phyloP scores from a whole-genome alignment of 2,888 invertebrate species.

The Tenthredo amoena region DNA sequence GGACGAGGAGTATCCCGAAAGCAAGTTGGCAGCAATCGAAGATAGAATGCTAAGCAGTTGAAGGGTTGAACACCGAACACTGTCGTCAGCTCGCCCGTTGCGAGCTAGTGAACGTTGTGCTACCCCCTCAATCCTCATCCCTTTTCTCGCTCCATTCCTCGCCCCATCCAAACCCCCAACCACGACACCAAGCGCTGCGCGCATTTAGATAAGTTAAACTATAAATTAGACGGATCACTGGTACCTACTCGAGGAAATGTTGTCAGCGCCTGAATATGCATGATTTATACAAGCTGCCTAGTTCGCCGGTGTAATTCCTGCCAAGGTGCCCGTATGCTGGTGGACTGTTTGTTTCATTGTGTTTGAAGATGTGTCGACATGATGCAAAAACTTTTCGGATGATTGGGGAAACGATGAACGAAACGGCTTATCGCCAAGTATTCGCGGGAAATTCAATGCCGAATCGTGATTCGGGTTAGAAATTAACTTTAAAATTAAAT shows the following conservation, averaged over 20 bases:
- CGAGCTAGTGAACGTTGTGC: slow-evolving; percentile 58
- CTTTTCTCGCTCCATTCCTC: slow-evolving; percentile 58
- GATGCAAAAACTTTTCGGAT: background rate
- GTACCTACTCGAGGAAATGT: slow-evolving; percentile 75
- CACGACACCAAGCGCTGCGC: slow-evolving; percentile 70
- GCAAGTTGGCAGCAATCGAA: slow-evolving; percentile 73
- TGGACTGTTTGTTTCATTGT: slow-evolving; percentile 5
- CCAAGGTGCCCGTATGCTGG: slow-evolving; percentile 54
- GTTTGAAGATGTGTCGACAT: background rate
- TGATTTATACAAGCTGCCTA: slow-evolving; percentile 74
- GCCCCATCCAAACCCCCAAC: slow-evolving; percentile 44
- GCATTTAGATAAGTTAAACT: slow-evolving; percentile 77
- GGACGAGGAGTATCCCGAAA: slow-evolving; percentile 35
- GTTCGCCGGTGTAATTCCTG: slow-evolving; percentile 71
- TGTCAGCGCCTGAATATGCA: slow-evolving; percentile 75
- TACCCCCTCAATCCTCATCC: slow-evolving; percentile 58
- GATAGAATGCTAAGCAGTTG: slow-evolving; percentile 77
- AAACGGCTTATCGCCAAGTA: background rate
- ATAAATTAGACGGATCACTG: slow-evolving; percentile 77
- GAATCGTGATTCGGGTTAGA: background rate
- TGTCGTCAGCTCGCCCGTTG: slow-evolving; percentile 50
- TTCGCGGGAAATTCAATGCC: background rate
- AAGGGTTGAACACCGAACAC: slow-evolving; percentile 74
- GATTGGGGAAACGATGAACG: background rate
- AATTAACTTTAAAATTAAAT: background rate